Evolutionary conservation across 2,888 invertebrate species (phyloP).

Genomic region (Oxystoma pomonae): DNA sequence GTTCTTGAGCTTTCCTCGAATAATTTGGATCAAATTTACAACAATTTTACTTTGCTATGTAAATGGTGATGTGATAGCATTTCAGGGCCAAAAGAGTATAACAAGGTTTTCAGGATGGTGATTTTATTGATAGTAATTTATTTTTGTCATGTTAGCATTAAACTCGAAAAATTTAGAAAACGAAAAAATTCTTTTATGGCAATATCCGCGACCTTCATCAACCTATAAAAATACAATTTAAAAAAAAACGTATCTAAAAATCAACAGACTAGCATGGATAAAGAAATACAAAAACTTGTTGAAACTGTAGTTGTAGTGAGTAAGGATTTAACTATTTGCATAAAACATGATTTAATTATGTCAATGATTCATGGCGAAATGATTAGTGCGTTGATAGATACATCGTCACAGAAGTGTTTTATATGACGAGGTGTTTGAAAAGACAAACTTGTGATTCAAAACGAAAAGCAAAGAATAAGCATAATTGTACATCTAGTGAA

Average conservation of each 20-base stretch:
- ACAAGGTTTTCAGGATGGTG: conserved; percentile 6
- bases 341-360: not conserved
- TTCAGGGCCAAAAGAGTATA: conserved; percentile 3
- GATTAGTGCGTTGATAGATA: not conserved
- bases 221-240: not conserved
- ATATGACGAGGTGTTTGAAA: not conserved
- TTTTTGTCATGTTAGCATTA: conserved; percentile 2
- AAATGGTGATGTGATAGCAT: conserved; percentile 1
- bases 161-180: not conserved
- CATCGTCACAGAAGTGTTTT: not conserved
- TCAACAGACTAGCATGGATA: not conserved
- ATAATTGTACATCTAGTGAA: too few relatives aligned
- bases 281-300: not conserved
- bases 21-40: too few relatives aligned
- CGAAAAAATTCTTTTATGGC: conserved; percentile 2
- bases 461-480: too few relatives aligned
- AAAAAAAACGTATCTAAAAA: not conserved
- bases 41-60: conserved; percentile 2
- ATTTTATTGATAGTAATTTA: conserved; percentile 3
- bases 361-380: not conserved
- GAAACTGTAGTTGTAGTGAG: not conserved
- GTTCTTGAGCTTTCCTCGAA: too few relatives aligned
- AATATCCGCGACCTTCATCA: not conserved
- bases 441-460: not conserved
- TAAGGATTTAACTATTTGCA: not conserved